A percentile compares a stretch with the other conserved stretches of the same genome.
These are phyloP conservation scores for Argopecten irradians DNA, from an alignment of 1,140 invertebrate genomes.

Conservation along the genomic window DNA sequence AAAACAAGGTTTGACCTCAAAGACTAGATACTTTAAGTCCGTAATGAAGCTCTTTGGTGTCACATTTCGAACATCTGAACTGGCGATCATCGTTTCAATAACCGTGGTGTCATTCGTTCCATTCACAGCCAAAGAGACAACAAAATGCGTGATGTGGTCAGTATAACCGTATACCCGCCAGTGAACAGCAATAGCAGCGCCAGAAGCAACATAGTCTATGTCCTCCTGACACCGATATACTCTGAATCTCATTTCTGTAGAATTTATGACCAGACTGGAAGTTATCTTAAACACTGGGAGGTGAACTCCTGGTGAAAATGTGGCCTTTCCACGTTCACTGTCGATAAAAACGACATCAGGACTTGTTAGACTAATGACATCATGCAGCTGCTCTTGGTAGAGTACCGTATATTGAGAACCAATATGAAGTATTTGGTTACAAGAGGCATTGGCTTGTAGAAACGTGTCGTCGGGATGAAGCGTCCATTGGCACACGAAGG, in stretches of 20 bases:
- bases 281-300: background rate
- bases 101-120: background rate
- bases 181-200: background rate
- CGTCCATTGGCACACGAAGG: background rate
- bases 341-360: background rate
- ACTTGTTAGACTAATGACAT: background rate
- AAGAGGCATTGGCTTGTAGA: background rate
- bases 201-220: background rate
- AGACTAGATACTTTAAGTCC: background rate
- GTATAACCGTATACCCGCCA: background rate
- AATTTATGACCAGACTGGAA: background rate
- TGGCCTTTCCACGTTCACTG: background rate
- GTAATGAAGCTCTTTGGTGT: background rate
- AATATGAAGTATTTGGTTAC: background rate
- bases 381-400: background rate
- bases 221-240: background rate
- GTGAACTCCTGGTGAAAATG: background rate
- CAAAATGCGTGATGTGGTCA: background rate
- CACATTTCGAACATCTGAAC: background rate
- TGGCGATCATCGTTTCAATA: background rate
- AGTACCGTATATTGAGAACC: background rate
- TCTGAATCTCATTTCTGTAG: background rate
- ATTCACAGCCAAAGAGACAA: background rate
- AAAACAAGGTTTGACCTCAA: conserved; percentile 22
- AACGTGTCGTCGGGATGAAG: background rate